Conservation (phyloP, 2,888 invertebrate genomes). For the Macrophya annulata region DNA sequence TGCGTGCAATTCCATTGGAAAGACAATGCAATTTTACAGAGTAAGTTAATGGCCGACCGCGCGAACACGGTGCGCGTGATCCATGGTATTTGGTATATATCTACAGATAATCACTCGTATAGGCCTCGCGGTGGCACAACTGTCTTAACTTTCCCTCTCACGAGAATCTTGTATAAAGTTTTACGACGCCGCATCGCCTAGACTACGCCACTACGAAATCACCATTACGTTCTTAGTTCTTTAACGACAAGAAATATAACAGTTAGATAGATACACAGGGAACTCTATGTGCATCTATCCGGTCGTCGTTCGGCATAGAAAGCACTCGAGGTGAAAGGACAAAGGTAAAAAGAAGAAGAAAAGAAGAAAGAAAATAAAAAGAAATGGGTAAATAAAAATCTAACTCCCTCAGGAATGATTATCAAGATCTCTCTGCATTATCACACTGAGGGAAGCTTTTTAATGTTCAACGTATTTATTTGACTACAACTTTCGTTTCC, state of each 20-base stretch:
- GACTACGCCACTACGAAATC: not conserved
- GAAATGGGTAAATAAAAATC: not conserved
- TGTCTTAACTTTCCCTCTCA: constrained; percentile 70
- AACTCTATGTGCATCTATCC: constrained; percentile 20
- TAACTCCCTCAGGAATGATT: not conserved
- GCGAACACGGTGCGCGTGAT: constrained; percentile 69
- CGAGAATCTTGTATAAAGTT: constrained; percentile 61
- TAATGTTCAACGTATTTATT: not conserved
- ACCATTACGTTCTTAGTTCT: constrained; percentile 27
- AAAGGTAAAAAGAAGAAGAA: not conserved
- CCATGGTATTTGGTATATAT: constrained; percentile 78
- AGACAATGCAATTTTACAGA: constrained; percentile 71
- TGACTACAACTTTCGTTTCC: not conserved
- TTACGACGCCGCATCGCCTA: constrained; percentile 25
- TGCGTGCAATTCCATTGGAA: constrained; percentile 65
- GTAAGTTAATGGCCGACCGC: constrained; percentile 56
- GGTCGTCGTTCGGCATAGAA: constrained; percentile 34
- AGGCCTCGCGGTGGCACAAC: constrained; percentile 54
- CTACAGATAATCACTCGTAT: constrained; percentile 77
- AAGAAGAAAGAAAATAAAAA: not conserved
- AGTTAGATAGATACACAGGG: not conserved
- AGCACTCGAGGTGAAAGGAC: constrained; percentile 29
- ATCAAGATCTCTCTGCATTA: constrained; percentile 12
- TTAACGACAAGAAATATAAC: constrained; percentile 28
- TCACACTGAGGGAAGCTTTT: constrained; percentile 1